These are phyloP conservation scores for Ictalurus punctatus DNA, from an alignment of 2,113 vertebrate genomes.

Conservation along the genomic window DNA sequence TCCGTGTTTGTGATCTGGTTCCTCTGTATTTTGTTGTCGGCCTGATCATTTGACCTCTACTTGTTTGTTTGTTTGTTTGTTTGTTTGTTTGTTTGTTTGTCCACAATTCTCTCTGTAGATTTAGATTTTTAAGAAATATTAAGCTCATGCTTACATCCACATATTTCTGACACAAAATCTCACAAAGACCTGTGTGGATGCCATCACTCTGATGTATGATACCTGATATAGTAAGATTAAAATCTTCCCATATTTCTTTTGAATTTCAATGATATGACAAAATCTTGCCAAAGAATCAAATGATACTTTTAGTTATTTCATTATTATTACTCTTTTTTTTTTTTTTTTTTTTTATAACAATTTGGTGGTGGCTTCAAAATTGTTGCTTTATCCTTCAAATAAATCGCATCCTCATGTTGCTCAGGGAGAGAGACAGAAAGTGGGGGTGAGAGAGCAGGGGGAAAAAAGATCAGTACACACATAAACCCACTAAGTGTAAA, in stretches of 20 bases:
- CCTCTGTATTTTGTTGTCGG: background rate
- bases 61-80: background rate
- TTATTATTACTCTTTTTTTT: background rate
- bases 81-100: background rate
- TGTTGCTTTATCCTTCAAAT: background rate
- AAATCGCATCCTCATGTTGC: background rate
- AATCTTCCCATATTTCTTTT: background rate
- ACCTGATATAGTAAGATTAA: too few relatives aligned
- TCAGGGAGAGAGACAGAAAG: background rate
- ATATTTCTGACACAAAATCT: too few relatives aligned
- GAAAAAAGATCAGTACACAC: conserved; percentile 20
- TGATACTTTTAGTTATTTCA: background rate
- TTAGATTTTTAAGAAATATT: background rate
- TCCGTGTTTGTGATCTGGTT: background rate
- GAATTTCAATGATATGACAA: background rate
- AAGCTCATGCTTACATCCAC: background rate
- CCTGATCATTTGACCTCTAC: background rate
- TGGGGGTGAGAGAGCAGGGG: background rate
- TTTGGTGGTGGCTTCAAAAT: background rate
- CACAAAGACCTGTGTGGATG: too few relatives aligned
- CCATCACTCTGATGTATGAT: too few relatives aligned
- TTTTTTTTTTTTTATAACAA: background rate
- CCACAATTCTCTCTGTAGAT: background rate
- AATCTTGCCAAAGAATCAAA: background rate
- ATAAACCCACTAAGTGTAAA: background rate